Evolutionary conservation across 2,797 vertebrate genomes (phyloP), one percentile per base, ranked within the genome.

Genomic region (Spatula versicolor): DNA sequence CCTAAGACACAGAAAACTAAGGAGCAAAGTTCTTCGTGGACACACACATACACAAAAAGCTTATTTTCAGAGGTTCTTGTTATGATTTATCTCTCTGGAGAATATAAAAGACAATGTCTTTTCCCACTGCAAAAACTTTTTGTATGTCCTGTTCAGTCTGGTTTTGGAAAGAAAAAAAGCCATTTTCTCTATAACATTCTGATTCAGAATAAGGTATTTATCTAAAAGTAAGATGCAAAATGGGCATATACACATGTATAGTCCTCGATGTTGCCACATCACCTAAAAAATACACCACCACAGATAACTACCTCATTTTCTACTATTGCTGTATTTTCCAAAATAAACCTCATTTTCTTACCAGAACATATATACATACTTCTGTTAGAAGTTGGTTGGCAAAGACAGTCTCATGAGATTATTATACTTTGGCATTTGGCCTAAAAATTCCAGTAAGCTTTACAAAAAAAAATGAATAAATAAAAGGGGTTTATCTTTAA

Each of bases 391-490:
- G 62, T 3, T 66, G 22, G 68, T 92, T 81, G 85, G 68, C 21
- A 74, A 66, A 88, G 43, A 62, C 1, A 1, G 21, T 66, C 45
- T 91, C 92, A 25, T 80, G 76, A 91, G 45, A 92, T 93, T 89
- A 88, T 55, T 80, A 87, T 41, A 52, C 43, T 89, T 90, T 88
- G 82, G 92, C 66, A 55, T 93, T 88, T 90, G 45, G 75, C 69
- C 62, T 75, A 62, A 22, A 55, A 89, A 86, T 28, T 81, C 67
- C 58, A 93, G 30, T 72, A 48, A 91, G 26, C 37, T 72, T 67
- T 25, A 50, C 43, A 19, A 45, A 71, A 90, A 90, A 85, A 46
- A 58, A 66, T 1, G 1, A 30, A 11, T 78, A 79, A 84, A 66
- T 79, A 85, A 71, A 35, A 66, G 39, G 15, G 14, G 26, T 48